Conservation (phyloP, 1,140 invertebrate species). For the Epicauta chinensis region DNA sequence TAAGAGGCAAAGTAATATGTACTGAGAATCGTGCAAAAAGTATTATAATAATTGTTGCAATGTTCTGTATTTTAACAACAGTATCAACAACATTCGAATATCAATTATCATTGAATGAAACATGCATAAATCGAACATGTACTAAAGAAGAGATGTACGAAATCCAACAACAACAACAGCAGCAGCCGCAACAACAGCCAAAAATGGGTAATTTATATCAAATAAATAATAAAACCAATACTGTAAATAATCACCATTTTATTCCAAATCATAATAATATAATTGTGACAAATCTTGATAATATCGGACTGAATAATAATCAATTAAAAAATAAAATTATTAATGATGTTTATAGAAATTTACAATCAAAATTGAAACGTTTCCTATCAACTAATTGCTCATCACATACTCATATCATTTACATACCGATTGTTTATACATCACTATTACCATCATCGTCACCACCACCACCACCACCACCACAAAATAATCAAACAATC, state of each 20-base stretch:
- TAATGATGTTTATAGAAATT: constrained; percentile 5
- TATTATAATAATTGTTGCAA: constrained; percentile 55
- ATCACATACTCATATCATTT: constrained; percentile 24
- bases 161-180: constrained; percentile 26
- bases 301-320: background rate
- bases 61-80: constrained; percentile 59
- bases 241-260: constrained; percentile 4
- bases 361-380: background rate
- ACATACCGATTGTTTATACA: constrained; percentile 7
- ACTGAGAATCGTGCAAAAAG: constrained; percentile 54
- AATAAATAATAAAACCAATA: constrained; percentile 19
- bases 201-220: constrained; percentile 45
- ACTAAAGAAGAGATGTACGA: background rate
- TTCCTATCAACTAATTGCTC: constrained; percentile 20
- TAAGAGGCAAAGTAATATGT: constrained; percentile 64
- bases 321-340: constrained; percentile 6
- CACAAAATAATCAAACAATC: too few species aligned
- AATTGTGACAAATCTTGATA: constrained; percentile 2
- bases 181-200: constrained; percentile 58
- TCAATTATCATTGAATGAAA: constrained; percentile 35
- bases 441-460: background rate
- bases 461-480: too few species aligned
- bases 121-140: constrained; percentile 15
- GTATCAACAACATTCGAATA: constrained; percentile 62
- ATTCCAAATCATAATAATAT: constrained; percentile 12